phyloP scores from a whole-genome alignment of 2,113 vertebrate genomes.

The Machaerirhynchus nigripectus region DNA sequence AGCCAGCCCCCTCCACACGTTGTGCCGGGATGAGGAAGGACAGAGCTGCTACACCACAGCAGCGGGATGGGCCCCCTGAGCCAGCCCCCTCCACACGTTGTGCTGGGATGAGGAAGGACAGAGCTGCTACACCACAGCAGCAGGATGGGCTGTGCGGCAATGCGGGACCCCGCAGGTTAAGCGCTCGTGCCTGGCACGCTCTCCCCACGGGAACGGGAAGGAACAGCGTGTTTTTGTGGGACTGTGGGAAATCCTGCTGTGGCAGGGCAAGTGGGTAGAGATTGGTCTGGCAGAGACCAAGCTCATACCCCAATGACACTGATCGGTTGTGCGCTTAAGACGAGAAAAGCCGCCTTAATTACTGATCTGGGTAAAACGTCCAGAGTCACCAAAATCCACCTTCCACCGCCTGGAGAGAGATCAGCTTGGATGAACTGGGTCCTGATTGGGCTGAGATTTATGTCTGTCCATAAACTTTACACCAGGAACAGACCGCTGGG shows the following conservation, averaged over 20 bases:
- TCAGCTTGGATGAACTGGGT: not conserved
- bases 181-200: not conserved
- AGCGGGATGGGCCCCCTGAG: not conserved
- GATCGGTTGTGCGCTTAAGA: accelerated
- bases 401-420: accelerated
- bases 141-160: accelerated
- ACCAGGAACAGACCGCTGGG: not conserved
- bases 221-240: not conserved
- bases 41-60: not conserved
- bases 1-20: not conserved
- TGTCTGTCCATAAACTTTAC: not conserved
- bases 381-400: not conserved
- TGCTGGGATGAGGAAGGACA: not conserved
- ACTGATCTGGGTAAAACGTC: not conserved
- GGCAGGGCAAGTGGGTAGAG: not conserved
- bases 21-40: not conserved
- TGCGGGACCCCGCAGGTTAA: accelerated
- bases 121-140: not conserved
- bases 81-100: too few species aligned
- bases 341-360: not conserved
- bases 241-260: not conserved
- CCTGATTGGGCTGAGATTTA: not conserved
- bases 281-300: not conserved
- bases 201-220: accelerated
- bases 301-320: not conserved